A percentile compares a stretch with the other conserved stretches of the same genome.
These are phyloP conservation scores for Colletes latitarsis DNA, from an alignment of 1,140 invertebrate species.

Conservation along the genomic window DNA sequence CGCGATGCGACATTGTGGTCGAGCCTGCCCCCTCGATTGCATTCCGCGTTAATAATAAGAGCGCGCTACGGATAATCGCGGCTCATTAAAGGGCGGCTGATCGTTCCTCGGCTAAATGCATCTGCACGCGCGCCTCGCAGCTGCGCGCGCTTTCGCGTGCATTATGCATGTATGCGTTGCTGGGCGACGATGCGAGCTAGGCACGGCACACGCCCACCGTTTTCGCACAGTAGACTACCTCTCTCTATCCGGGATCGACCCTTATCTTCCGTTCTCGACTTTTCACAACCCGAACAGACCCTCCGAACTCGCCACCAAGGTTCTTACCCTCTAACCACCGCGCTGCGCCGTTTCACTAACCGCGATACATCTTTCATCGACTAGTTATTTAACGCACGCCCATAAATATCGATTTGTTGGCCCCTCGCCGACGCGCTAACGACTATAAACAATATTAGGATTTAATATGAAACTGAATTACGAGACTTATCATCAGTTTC, in stretches of 20 bases:
- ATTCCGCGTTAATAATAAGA: constrained; percentile 31
- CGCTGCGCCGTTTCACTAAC: too few relatives aligned
- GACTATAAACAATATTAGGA: too few relatives aligned
- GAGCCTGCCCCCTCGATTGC: not conserved
- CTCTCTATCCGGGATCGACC: constrained; percentile 13
- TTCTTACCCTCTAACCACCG: too few relatives aligned
- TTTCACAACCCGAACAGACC: not conserved
- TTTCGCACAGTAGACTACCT: constrained; percentile 41
- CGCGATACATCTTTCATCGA: too few relatives aligned
- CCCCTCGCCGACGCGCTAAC: too few relatives aligned
- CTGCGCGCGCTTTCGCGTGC: constrained; percentile 61
- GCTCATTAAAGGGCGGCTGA: constrained; percentile 53
- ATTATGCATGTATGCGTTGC: constrained; percentile 68
- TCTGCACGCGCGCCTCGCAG: constrained; percentile 42
- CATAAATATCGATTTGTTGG: too few relatives aligned
- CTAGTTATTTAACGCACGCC: too few relatives aligned
- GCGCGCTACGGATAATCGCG: constrained; percentile 16
- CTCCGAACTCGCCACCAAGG: too few relatives aligned
- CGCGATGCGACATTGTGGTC: not conserved
- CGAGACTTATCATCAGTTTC: not conserved
- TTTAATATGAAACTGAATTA: too few relatives aligned
- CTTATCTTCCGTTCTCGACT: not conserved
- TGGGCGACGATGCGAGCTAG: constrained; percentile 61
- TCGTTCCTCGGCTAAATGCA: constrained; percentile 40
- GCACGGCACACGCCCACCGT: constrained; percentile 59